These are phyloP conservation scores for Anagrus nilaparvatae DNA, from an alignment of 1,140 invertebrate genomes.

Conservation along the genomic window DNA sequence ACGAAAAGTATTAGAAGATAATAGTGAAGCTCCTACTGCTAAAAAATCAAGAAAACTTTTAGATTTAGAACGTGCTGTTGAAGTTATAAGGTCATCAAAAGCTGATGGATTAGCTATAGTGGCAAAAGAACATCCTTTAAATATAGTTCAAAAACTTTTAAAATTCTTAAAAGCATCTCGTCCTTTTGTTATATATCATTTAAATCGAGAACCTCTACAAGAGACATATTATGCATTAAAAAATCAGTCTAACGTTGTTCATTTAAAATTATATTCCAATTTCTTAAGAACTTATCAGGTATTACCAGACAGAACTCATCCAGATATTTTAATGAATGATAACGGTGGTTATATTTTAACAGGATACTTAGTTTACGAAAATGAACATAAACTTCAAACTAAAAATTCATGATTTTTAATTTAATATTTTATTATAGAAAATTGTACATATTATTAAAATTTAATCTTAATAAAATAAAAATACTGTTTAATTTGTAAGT, in stretches of 20 bases:
- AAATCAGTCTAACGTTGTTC: slow-evolving; percentile 53
- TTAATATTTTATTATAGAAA: background rate
- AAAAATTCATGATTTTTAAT: background rate
- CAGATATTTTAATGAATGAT: slow-evolving; percentile 66
- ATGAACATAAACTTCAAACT: background rate
- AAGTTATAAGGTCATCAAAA: slow-evolving; percentile 45
- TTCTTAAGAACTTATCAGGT: slow-evolving; percentile 88
- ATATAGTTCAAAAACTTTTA: slow-evolving; percentile 64
- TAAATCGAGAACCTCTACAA: slow-evolving; percentile 68
- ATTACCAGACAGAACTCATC: slow-evolving; percentile 72
- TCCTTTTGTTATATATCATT: slow-evolving; percentile 75
- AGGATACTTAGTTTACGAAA: slow-evolving; percentile 46
- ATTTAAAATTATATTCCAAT: slow-evolving; percentile 69
- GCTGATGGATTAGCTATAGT: slow-evolving; percentile 72
- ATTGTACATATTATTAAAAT: background rate
- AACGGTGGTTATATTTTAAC: slow-evolving; percentile 65
- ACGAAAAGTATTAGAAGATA: slow-evolving; percentile 10
- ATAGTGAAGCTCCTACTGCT: slow-evolving; percentile 4
- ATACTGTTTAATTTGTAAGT: background rate
- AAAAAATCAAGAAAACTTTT: slow-evolving; percentile 55
- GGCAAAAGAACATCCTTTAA: slow-evolving; percentile 72
- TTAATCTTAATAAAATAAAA: background rate
- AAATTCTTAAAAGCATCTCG: slow-evolving; percentile 64
- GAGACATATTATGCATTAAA: slow-evolving; percentile 72
- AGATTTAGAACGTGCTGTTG: slow-evolving; percentile 52